Conservation (phyloP, 2,888 invertebrate species). For the Eupithecia insigniata region DNA sequence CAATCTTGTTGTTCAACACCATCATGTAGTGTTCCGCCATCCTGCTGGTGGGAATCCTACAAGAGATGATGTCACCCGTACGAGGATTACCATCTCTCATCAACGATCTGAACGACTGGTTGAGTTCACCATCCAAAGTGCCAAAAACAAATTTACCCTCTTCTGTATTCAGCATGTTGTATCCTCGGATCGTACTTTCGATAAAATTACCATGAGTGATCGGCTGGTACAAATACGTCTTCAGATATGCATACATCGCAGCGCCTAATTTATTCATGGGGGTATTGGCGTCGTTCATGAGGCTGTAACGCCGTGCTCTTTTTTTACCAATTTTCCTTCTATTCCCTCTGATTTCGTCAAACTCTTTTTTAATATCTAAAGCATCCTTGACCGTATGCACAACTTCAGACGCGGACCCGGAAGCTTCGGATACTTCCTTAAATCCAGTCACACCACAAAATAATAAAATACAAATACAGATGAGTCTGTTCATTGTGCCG, state of each 20-base stretch:
- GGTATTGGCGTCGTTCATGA: background rate
- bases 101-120: background rate
- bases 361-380: background rate
- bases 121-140: constrained; percentile 4
- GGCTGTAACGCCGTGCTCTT: background rate
- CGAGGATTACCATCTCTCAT: background rate
- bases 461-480: background rate
- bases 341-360: background rate
- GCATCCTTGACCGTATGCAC: constrained; percentile 1
- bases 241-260: background rate
- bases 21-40: constrained; percentile 1
- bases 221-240: background rate
- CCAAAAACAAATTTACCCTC: background rate
- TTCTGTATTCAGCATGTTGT: background rate
- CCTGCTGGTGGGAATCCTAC: constrained; percentile 1
- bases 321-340: background rate
- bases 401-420: background rate
- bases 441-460: background rate
- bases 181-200: background rate
- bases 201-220: background rate
- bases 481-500: background rate
- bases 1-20: background rate
- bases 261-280: background rate
- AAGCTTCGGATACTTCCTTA: background rate
- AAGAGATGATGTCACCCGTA: background rate